These are phyloP conservation scores for Thunnus thynnus DNA, from an alignment of 2,113 vertebrate species.

Conservation along the genomic window DNA sequence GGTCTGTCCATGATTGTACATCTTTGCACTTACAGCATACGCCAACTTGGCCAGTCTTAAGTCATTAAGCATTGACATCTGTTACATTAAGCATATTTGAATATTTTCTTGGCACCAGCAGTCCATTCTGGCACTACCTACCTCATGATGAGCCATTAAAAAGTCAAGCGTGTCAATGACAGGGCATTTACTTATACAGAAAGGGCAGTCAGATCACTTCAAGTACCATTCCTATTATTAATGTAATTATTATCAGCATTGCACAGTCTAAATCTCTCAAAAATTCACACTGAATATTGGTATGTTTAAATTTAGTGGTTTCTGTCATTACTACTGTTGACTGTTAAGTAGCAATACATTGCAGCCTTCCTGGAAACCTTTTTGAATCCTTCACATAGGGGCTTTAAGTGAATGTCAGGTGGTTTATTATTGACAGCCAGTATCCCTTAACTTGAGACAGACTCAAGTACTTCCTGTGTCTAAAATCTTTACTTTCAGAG, in stretches of 20 bases:
- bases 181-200: neutral
- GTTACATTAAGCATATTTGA: conserved; percentile 1
- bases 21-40: neutral
- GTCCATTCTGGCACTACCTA: neutral
- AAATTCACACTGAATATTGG: no score
- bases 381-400: no score
- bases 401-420: no score
- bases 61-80: conserved; percentile 33
- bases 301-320: no score
- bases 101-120: conserved; percentile 19
- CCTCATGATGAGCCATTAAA: conserved; percentile 32
- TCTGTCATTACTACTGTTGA: no score
- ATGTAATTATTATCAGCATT: no score
- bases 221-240: neutral
- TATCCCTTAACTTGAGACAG: neutral
- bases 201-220: no score
- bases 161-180: neutral
- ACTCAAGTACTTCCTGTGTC: neutral
- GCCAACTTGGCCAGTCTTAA: conserved; percentile 23
- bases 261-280: no score
- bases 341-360: no score
- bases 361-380: no score
- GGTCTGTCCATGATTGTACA: conserved; percentile 12
- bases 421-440: no score
- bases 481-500: neutral